Evolutionary conservation across 2,797 vertebrate genomes (phyloP).

Genomic region (Avahi laniger): DNA sequence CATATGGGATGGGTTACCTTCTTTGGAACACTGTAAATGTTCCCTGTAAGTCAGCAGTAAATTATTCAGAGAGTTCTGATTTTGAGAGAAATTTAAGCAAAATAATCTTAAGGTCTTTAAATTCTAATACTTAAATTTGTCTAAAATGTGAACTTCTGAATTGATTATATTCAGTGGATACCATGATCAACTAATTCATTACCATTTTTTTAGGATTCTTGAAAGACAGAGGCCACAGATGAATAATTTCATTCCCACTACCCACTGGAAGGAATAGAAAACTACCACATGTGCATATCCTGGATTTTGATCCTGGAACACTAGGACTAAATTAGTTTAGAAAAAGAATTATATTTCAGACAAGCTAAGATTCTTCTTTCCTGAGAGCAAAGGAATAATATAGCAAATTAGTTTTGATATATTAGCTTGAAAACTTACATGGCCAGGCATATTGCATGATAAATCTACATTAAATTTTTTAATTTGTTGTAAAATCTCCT

Average conservation of each 20-base stretch:
- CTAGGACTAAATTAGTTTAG: neutral
- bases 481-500: neutral
- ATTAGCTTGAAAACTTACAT: neutral
- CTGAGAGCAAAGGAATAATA: neutral
- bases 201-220: neutral
- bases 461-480: neutral
- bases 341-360: neutral
- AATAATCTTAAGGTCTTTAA: neutral
- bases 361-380: neutral
- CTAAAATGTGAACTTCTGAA: neutral
- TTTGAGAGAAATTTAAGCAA: neutral
- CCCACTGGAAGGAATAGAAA: neutral
- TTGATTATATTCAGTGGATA: neutral
- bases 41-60: neutral
- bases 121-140: neutral
- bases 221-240: neutral
- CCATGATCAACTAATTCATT: neutral
- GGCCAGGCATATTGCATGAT: neutral
- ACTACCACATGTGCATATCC: neutral
- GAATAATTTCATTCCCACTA: neutral
- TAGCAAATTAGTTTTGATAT: neutral
- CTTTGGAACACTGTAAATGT: neutral
- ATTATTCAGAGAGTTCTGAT: neutral
- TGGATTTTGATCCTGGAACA: neutral
- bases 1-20: neutral